Evolutionary conservation across 2,113 vertebrate species (phyloP).

Genomic region (Sarotherodon lohbergeri): DNA sequence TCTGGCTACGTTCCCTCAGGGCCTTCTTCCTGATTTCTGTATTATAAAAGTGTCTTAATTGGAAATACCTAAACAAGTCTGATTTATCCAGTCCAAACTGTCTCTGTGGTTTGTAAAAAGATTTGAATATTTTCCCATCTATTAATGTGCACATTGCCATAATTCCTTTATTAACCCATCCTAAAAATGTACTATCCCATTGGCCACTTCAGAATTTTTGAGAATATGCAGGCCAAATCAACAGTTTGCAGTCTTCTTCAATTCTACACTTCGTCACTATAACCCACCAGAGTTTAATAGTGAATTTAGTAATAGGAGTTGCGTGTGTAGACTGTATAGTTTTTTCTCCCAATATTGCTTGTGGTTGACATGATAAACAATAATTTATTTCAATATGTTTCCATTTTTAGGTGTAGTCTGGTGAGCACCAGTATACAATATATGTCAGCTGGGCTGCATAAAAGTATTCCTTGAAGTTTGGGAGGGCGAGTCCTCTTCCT

Average conservation of each 20-base stretch:
- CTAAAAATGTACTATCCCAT: not conserved
- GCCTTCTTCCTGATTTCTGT: not conserved
- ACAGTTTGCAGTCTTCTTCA: not conserved
- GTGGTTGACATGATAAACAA: not conserved
- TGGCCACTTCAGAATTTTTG: rapidly evolving
- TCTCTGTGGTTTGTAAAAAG: not conserved
- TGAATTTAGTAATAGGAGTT: not conserved
- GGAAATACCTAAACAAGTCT: not conserved
- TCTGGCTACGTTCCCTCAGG: not conserved
- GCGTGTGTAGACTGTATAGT: not conserved
- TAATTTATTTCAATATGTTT: not conserved
- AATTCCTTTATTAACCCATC: not conserved
- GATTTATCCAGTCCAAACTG: not conserved
- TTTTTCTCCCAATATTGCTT: not conserved
- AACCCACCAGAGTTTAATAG: not conserved
- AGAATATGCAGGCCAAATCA: not conserved
- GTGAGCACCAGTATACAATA: not conserved
- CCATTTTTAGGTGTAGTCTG: not conserved
- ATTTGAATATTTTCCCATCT: not conserved
- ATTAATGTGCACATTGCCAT: not conserved
- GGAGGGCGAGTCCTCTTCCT: not conserved
- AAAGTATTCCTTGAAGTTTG: not conserved
- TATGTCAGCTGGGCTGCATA: not conserved
- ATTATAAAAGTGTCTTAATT: not conserved
- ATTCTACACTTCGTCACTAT: not conserved